Evolutionary conservation across 1,140 invertebrate genomes (phyloP).

Genomic region (Adoxophyes honmai): DNA sequence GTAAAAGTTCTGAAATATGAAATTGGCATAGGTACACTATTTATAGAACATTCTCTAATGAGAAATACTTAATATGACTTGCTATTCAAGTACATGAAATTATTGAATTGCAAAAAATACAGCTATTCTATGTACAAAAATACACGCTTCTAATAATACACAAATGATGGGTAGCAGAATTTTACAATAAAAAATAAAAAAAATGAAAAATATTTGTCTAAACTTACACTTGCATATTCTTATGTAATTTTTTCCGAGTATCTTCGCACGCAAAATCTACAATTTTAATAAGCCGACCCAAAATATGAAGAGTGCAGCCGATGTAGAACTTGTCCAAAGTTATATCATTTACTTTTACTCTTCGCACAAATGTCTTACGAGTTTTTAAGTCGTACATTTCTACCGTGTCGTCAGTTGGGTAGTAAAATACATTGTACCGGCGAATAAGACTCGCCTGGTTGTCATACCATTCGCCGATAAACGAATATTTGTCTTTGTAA

Average conservation of each 20-base stretch:
- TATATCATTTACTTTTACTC: constrained; percentile 84
- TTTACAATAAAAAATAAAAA: constrained; percentile 14
- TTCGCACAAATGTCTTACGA: constrained; percentile 85
- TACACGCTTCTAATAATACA: too few species aligned
- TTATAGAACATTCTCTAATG: too few species aligned
- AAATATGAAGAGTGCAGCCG: constrained; percentile 86
- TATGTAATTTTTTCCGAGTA: constrained; percentile 79
- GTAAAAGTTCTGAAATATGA: constrained; percentile 82
- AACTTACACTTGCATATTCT: constrained; percentile 80
- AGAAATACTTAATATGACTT: too few species aligned
- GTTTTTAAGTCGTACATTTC: constrained; percentile 90
- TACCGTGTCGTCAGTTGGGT: constrained; percentile 84
- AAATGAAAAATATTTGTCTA: constrained; percentile 9
- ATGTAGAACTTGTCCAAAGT: constrained; percentile 85
- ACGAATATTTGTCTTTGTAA: constrained; percentile 74
- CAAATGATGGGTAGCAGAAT: too few species aligned
- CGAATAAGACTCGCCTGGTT: constrained; percentile 83
- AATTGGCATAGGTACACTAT: too few species aligned
- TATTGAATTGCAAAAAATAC: too few species aligned
- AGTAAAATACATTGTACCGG: constrained; percentile 87
- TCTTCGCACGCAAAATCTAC: constrained; percentile 86
- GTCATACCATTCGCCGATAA: constrained; percentile 91
- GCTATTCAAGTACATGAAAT: too few species aligned
- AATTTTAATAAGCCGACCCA: constrained; percentile 87
- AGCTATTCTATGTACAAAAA: too few species aligned